Evolutionary conservation across 2,797 vertebrate genomes (phyloP), one percentile per base, ranked within the genome.

Genomic region (Myotis pilosus): DNA sequence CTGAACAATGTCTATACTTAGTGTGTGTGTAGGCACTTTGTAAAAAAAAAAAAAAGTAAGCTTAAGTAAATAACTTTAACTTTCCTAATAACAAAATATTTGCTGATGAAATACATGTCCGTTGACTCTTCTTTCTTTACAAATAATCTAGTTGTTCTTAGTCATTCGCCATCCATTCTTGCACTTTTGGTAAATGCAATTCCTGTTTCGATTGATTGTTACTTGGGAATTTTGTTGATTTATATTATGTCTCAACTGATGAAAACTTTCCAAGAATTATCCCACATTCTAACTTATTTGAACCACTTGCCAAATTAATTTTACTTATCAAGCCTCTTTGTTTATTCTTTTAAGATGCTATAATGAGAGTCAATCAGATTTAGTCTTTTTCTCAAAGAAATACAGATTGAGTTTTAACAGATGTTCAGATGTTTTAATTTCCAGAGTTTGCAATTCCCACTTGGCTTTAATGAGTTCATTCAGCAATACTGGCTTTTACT

Each of bases 341-440:
- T 93, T 95, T 96, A 96, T 96, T 96, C 69, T 97, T 97, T 96
- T 38, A 80, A 96, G 83, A 53, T 96, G 91, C 38, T 90, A 2
- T 75, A 72, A 19, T 60, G 66, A 94, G 94, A 95, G 17, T 94
- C 8, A 64, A 96, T 82, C 85, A 90, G 89, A 97, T 97, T 96
- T 96, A 92, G 97, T 96, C 66, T 96, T 97, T 96, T 84, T 88
- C n/a, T 94, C 91, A 83, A 3, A 92, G 87, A 98, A 97, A 97
- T 6, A 51, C 55, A 97, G 80, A 94, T 1, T 95, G 83, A 97
- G 36, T 94, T 97, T 97, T 97, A 97, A 93, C 95, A 96, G 94
- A 96, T 97, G 95, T 95, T 95, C 82, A 95, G 83, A 94, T 95
- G 78, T 94, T 97, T 94, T 96, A 95, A 96, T 93, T 97, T 98